A percentile compares a stretch with the other conserved stretches of the same genome.
Conservation (phyloP, 2,113 vertebrate genomes). For the Rattus norvegicus region DNA sequence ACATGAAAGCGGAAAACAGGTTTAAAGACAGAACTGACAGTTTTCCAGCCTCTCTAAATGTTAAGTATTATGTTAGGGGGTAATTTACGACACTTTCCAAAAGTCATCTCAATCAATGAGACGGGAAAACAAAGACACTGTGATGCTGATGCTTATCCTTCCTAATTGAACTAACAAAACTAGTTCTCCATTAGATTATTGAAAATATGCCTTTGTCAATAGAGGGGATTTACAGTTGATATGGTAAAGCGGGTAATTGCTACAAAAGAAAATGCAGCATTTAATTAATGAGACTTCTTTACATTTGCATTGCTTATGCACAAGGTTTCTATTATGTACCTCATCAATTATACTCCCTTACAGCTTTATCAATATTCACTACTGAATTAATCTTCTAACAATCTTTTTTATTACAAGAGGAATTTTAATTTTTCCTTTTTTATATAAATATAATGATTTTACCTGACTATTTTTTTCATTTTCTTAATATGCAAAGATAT, state of each 20-base stretch:
- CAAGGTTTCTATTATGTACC: background rate
- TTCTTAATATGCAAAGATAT: background rate
- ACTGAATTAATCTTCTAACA: background rate
- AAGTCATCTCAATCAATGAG: background rate
- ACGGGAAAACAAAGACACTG: background rate
- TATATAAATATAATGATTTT: background rate
- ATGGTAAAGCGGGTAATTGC: background rate
- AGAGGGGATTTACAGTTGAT: background rate
- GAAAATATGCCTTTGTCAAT: background rate
- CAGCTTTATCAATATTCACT: background rate
- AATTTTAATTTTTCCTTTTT: background rate
- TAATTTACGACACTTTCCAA: background rate
- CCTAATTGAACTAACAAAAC: background rate
- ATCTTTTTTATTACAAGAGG: no score
- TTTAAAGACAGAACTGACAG: background rate
- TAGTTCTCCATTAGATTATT: background rate
- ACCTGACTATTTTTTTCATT: background rate
- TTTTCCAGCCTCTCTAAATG: background rate
- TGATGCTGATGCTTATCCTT: background rate
- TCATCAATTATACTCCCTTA: background rate
- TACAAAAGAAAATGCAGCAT: background rate
- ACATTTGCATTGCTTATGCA: background rate
- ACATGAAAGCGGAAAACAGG: background rate
- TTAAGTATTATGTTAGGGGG: background rate
- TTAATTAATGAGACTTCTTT: background rate